Percentiles rank a stretch among this genome's conserved stretches.
phyloP scores from a whole-genome alignment of 2,888 invertebrate genomes.

The Loripinus fragilis region DNA sequence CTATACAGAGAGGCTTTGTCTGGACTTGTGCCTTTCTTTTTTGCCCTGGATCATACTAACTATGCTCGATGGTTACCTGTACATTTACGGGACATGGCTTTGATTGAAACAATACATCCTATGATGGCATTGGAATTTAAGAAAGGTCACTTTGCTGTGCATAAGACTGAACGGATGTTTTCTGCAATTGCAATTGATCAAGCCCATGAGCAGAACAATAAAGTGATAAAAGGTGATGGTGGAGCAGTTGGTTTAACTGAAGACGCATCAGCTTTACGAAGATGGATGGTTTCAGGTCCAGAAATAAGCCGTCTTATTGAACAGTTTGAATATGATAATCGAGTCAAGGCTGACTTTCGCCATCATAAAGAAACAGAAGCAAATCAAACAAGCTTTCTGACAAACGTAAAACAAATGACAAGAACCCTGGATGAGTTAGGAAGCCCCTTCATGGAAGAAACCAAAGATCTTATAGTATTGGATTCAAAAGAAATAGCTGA shows the following conservation, averaged over 20 bases:
- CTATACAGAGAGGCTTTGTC: not conserved
- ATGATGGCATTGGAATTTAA: not conserved
- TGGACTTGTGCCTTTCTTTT: not conserved
- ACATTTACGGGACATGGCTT: not conserved
- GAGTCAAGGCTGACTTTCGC: not conserved
- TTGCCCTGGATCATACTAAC: not conserved
- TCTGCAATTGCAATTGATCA: not conserved
- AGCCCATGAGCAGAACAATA: not conserved
- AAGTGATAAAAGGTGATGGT: not conserved
- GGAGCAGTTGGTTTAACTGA: not conserved
- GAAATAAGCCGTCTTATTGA: not conserved
- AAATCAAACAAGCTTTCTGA: not conserved
- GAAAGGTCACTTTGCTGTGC: not conserved
- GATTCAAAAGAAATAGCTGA: not conserved
- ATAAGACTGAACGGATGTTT: not conserved
- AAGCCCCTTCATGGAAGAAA: not conserved
- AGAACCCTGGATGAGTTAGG: not conserved
- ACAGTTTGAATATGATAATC: not conserved
- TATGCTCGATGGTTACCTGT: not conserved
- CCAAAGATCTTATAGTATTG: not conserved
- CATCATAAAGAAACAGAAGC: not conserved
- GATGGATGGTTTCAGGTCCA: constrained; percentile 4
- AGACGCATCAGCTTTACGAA: not conserved
- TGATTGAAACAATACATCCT: not conserved
- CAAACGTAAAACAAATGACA: not conserved